These are phyloP conservation scores for Drosophila picticornis DNA, from an alignment of 2,888 invertebrate genomes.

Conservation along the genomic window DNA sequence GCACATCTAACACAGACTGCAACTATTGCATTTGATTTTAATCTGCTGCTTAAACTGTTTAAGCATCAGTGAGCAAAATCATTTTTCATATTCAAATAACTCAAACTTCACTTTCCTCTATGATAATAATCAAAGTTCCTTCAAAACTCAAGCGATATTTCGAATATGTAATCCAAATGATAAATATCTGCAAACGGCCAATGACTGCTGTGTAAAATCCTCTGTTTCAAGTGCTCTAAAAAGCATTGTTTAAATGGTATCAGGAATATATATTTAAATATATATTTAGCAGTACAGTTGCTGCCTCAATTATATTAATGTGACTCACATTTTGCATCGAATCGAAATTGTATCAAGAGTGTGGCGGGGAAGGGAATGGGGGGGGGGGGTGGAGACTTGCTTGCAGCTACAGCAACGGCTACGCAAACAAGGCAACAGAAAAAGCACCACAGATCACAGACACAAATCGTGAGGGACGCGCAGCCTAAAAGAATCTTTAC, in stretches of 20 bases:
- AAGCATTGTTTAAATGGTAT: background rate
- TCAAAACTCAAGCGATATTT: background rate
- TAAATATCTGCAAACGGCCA: background rate
- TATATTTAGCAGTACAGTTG: conserved; percentile 35
- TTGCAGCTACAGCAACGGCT: conserved; percentile 33
- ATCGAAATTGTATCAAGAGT: conserved; percentile 35
- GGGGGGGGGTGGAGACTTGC: background rate
- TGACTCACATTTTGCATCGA: conserved; percentile 36
- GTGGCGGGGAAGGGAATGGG: background rate
- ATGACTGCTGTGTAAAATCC: background rate
- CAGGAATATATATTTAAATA: background rate
- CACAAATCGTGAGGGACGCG: conserved; percentile 35
- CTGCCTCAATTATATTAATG: conserved; percentile 1
- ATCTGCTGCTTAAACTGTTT: background rate
- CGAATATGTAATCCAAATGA: background rate
- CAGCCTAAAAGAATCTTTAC: conserved; percentile 54
- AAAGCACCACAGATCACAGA: conserved; percentile 21
- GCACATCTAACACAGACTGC: background rate
- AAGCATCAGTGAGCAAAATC: background rate
- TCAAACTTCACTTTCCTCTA: background rate
- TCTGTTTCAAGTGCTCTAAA: background rate
- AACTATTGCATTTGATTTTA: background rate
- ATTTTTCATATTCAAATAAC: background rate
- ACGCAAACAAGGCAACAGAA: conserved; percentile 37
- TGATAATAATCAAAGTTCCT: background rate